phyloP scores from a whole-genome alignment of 2,797 vertebrate genomes.

The Phoeniculus purpureus region DNA sequence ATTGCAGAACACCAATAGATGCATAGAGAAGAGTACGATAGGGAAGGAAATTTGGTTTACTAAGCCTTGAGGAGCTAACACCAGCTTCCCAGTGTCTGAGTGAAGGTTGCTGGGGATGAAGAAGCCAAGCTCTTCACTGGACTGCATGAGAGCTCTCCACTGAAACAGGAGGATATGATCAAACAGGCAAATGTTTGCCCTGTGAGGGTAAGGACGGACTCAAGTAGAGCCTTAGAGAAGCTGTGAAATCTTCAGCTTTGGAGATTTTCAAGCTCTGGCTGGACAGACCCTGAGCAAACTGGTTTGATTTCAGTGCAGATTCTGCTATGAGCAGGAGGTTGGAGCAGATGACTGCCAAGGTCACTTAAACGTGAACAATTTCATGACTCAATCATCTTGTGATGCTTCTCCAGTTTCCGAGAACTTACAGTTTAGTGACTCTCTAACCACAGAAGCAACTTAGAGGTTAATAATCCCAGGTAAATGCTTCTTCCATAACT shows the following conservation, averaged over 20 bases:
- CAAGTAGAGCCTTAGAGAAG: not conserved
- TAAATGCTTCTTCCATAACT: not conserved
- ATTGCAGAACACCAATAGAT: fast-evolving
- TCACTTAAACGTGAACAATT: not conserved
- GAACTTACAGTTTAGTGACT: not conserved
- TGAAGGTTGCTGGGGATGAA: not conserved
- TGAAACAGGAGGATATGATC: not conserved
- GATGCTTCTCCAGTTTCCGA: not conserved
- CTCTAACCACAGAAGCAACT: not conserved
- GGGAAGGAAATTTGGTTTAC: not conserved
- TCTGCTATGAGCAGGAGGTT: not conserved
- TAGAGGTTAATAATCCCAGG: not conserved
- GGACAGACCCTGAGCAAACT: not conserved
- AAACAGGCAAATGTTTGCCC: not conserved
- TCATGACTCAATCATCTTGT: not conserved
- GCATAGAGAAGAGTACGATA: fast-evolving
- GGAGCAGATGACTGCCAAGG: not conserved
- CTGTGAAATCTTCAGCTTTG: not conserved
- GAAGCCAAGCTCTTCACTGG: not conserved
- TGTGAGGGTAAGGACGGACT: not conserved
- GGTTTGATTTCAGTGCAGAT: not conserved
- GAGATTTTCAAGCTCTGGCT: not conserved
- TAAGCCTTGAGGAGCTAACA: not conserved
- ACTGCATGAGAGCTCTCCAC: not conserved
- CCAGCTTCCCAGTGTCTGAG: not conserved